These are phyloP conservation scores for Ptiloglossa arizonensis DNA, from an alignment of 1,140 invertebrate genomes.

Conservation along the genomic window DNA sequence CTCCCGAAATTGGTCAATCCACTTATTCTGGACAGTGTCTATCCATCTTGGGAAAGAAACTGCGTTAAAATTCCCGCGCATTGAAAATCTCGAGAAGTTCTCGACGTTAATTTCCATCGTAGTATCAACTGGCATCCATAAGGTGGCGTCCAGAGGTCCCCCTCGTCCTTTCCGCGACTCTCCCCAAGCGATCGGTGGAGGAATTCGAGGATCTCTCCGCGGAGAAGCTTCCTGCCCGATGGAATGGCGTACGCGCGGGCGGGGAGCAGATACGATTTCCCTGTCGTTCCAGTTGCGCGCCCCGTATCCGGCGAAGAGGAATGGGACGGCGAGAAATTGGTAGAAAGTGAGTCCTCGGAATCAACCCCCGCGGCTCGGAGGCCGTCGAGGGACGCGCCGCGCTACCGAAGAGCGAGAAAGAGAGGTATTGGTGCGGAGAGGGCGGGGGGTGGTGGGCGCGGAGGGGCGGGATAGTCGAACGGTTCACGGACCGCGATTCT, in stretches of 20 bases:
- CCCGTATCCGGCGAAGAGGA: conserved; percentile 29
- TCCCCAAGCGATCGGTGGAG: neutral
- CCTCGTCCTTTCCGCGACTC: neutral
- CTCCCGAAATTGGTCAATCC: too few species aligned
- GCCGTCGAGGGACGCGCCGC: conserved; percentile 46
- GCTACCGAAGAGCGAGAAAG: too few species aligned
- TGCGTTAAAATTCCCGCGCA: too few species aligned
- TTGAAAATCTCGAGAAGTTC: too few species aligned
- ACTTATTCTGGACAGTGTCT: too few species aligned
- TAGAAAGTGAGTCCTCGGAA: conserved; percentile 71
- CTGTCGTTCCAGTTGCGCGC: conserved; percentile 51
- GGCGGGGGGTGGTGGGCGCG: neutral
- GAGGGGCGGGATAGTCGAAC: conserved; percentile 3
- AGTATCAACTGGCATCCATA: too few species aligned
- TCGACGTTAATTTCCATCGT: too few species aligned
- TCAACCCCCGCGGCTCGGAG: conserved; percentile 66
- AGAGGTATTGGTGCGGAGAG: neutral
- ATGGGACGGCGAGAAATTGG: conserved; percentile 53
- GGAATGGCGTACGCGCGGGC: conserved; percentile 57
- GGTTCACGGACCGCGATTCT: conserved; percentile 72
- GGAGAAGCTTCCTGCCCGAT: conserved; percentile 49
- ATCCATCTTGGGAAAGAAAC: too few species aligned
- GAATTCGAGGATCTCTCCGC: conserved; percentile 55
- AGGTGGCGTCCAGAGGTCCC: too few species aligned
- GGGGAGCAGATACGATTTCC: conserved; percentile 58